Conservation (phyloP, 2,113 vertebrate species). For the Bos javanicus region DNA sequence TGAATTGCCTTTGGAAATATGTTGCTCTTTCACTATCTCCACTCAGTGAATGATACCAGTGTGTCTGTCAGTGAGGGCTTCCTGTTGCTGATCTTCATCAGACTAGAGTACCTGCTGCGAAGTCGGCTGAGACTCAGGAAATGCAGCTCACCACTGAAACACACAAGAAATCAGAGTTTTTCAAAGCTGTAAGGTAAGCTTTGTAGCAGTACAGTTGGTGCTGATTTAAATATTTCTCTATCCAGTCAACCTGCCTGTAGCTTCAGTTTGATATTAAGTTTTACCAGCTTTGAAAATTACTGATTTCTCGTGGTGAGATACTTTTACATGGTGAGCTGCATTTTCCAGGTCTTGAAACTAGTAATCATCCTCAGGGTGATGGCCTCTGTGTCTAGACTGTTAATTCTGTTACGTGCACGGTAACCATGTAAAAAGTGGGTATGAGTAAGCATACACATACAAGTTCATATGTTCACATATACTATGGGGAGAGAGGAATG, state of each 20-base stretch:
- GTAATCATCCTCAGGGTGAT: background rate
- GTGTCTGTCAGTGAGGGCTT: conserved; percentile 63
- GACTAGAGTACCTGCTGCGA: conserved; percentile 64
- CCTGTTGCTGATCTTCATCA: conserved; percentile 68
- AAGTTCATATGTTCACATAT: background rate
- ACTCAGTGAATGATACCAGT: conserved; percentile 51
- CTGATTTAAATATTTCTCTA: background rate
- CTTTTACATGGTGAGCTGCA: conserved; percentile 61
- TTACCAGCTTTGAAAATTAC: conserved; percentile 66
- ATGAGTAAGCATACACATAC: background rate
- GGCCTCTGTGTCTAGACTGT: background rate
- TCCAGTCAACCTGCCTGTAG: background rate
- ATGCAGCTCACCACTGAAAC: conserved; percentile 68
- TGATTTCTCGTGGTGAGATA: conserved; percentile 63
- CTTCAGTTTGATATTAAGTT: background rate
- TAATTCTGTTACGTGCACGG: background rate
- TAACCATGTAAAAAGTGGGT: background rate
- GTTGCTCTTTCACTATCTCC: conserved; percentile 55
- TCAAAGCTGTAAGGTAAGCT: conserved; percentile 73
- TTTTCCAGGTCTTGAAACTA: conserved; percentile 48
- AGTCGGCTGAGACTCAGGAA: conserved; percentile 49
- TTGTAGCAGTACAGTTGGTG: background rate
- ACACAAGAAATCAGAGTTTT: conserved; percentile 71
- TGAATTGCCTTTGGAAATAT: conserved; percentile 50
- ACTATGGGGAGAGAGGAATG: background rate